These are phyloP conservation scores for Drosophila dives DNA, from an alignment of 2,888 invertebrate species.

Conservation along the genomic window DNA sequence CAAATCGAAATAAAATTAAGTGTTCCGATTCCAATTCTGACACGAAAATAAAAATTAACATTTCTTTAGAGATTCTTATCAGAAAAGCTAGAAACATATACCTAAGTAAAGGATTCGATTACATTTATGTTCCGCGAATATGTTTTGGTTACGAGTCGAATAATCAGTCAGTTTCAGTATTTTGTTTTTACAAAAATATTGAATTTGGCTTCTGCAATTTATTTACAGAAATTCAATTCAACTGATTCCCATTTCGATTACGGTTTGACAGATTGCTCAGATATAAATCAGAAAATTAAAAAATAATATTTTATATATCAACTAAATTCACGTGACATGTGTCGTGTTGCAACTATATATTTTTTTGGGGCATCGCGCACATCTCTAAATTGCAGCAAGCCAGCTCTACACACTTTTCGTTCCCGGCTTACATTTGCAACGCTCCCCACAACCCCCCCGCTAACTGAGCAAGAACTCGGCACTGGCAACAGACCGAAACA, in stretches of 20 bases:
- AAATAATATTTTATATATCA: background rate
- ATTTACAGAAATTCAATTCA: background rate
- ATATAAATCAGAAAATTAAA: background rate
- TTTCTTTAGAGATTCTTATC: no score
- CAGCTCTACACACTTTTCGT: background rate
- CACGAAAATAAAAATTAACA: no score
- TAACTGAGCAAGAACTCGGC: slow-evolving; percentile 20
- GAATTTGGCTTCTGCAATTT: background rate
- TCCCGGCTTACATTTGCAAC: background rate
- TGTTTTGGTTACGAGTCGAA: no score
- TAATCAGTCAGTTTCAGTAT: background rate
- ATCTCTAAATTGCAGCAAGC: slow-evolving; percentile 1
- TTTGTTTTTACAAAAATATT: background rate
- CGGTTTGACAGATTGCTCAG: background rate
- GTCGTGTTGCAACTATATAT: background rate
- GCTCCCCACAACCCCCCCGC: background rate
- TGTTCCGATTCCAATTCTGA: background rate
- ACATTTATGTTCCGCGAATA: no score
- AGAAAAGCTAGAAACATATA: no score
- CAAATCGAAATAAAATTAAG: background rate
- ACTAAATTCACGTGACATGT: background rate
- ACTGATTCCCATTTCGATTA: background rate
- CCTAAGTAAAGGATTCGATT: no score
- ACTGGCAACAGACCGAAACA: slow-evolving; percentile 75
- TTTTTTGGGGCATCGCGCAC: background rate